Evolutionary conservation across 2,113 vertebrate species (phyloP), one percentile per base, ranked within the genome.

Genomic region (Daboia siamensis): DNA sequence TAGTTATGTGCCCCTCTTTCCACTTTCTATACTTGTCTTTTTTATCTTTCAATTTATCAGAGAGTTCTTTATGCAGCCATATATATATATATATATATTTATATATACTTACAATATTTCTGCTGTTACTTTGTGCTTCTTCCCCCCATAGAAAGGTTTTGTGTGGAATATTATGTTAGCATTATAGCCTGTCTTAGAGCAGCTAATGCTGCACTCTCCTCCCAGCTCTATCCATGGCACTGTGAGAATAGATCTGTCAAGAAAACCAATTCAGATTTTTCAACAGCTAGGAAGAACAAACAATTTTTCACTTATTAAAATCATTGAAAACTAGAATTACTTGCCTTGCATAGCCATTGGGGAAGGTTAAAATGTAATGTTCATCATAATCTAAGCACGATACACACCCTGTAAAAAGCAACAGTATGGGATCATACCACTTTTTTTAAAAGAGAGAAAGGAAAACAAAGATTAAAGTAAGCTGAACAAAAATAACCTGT

Each of bases 181-280:
- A 0, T 98, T 99, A 96, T 99, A 99, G 95, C 99, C 99, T 0
- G 99, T 98, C 97, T 99, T 99, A 46, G 99, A 99, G 97, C 99
- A 99, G 54, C 96, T 98, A 96, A 99, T 99, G 95, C 93, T 99
- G 97, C 99, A 99, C 95, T 99, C 99, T 29, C 99, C 99, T 4
- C 99, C 99, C 52, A 99, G 97, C 96, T 99, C 99, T 97, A 99
- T 99, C 99, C 99, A 99, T 55, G 99, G 99, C 95, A 99, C 99
- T 3, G 99, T 99, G 95, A 99, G 98, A 96, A 99, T 99, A 57
- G 99, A 99, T 98, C 99, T 99, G 97, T 89, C 95, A 93, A 94
- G 94, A 85, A 33, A 95, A 56, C 92, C 7, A 44, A 55, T 55
- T 55, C 21, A 84, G 74, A 64, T 86, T 80, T 33, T 91, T 89